Evolutionary conservation across 2,797 vertebrate species (phyloP), one percentile per base, ranked within the genome.

Genomic region (Galagoides demidoff): DNA sequence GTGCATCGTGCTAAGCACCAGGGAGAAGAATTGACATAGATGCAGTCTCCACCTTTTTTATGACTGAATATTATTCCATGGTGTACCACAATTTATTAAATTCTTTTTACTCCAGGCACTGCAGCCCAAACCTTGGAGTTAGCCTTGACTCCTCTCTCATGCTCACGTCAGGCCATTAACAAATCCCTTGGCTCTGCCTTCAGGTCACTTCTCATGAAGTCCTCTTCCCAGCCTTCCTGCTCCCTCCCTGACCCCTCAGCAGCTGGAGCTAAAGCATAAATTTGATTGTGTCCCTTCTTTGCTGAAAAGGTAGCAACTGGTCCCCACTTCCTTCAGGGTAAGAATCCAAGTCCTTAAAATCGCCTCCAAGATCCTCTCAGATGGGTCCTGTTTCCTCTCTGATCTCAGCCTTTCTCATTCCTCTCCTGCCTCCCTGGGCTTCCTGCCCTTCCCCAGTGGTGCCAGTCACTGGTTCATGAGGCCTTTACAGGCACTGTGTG

Each of bases 381-480:
- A 31, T 37, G 45, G 45, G 37, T 27, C 4, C 9, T 7, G 43
- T 22, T 52, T 19, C 74, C 39, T 22, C 70, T 74, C 31, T 64
- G n/a, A 66, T 55, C 34, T 39, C 8, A 7, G 37, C 59, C 31
- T 14, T 88, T 52, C 49, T n/a, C 13, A 5, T 49, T 39, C 89
- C n/a, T 79, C 13, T 79, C n/a, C 59, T 68, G 49, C 8, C 68
- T n/a, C 61, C 6, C 20, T 3, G 14, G 6, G n/a, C 43, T 57
- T 55, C 55, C 34, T 16, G 70, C 23, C 31, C 17, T 29, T n/a
- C 57, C 78, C 71, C 34, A 37, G 16, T 23, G 2, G 11, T 25
- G 45, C 29, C 34, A 8, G 31, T 25, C 45, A 57, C 66, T 17
- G 3, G 3, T 0, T 0, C 1, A 19, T 25, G 29, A 78, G 55